Percentiles rank a stretch among this genome's conserved stretches.
Evolutionary conservation across 2,888 invertebrate species (phyloP).

Genomic region (Melieria crassipennis): DNA sequence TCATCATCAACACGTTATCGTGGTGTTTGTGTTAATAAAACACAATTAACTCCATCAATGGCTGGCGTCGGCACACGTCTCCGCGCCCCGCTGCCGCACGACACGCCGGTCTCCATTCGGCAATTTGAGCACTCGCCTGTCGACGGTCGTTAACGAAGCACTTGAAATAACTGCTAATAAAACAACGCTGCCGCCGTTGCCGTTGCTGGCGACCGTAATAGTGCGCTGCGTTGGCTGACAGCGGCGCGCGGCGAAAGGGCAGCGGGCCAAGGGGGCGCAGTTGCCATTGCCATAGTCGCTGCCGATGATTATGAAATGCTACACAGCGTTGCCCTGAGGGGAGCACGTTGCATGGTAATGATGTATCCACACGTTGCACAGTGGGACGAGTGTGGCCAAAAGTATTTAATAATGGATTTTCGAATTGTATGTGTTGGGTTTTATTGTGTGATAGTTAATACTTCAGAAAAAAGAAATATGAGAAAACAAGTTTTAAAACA

Average conservation of each 20-base stretch:
- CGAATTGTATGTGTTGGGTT: too few relatives aligned
- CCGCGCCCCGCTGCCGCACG: neutral
- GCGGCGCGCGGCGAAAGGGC: neutral
- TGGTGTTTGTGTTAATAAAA: constrained; percentile 63
- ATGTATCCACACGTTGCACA: constrained; percentile 2
- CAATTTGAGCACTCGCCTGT: constrained; percentile 3
- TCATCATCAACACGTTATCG: constrained; percentile 54
- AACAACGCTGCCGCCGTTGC: constrained; percentile 7
- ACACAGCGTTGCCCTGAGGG: neutral
- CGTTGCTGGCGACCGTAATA: neutral
- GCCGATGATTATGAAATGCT: too few relatives aligned
- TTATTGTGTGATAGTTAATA: too few relatives aligned
- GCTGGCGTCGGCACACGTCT: constrained; percentile 35
- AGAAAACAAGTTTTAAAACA: too few relatives aligned
- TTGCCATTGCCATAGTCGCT: too few relatives aligned
- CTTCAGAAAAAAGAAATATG: too few relatives aligned
- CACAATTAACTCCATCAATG: constrained; percentile 64
- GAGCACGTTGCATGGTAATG: constrained; percentile 8
- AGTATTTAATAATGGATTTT: too few relatives aligned
- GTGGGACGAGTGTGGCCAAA: neutral
- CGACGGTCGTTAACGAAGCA: constrained; percentile 27
- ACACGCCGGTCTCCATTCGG: too few relatives aligned
- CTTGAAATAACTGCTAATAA: constrained; percentile 30
- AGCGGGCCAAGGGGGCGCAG: too few relatives aligned
- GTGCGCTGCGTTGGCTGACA: neutral